A percentile compares a stretch with the other conserved stretches of the same genome.
phyloP scores from a whole-genome alignment of 2,113 vertebrate species.

The Pantherophis guttatus region DNA sequence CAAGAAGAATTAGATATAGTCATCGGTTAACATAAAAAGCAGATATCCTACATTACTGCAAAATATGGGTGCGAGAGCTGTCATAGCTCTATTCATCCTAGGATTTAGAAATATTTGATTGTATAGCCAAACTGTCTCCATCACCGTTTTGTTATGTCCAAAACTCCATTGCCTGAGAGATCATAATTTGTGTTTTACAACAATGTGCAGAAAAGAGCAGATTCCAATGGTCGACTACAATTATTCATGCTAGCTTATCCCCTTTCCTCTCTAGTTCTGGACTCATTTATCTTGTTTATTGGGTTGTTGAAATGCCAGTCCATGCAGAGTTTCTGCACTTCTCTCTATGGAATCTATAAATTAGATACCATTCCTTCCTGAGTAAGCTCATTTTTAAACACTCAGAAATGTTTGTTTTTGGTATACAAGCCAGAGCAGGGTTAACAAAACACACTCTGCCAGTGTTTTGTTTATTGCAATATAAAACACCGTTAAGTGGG shows the following conservation, averaged over 20 bases:
- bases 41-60: background rate
- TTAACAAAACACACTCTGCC: slow-evolving; percentile 49
- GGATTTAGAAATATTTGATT: background rate
- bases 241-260: slow-evolving; percentile 4
- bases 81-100: background rate
- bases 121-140: background rate
- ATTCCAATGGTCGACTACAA: background rate
- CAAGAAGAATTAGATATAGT: background rate
- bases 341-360: slow-evolving; percentile 4
- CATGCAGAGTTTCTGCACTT: slow-evolving; percentile 14
- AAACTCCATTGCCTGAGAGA: background rate
- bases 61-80: background rate
- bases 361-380: background rate
- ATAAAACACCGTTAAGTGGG: slow-evolving; percentile 47
- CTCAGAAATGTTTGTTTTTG: slow-evolving; percentile 4
- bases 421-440: slow-evolving; percentile 39
- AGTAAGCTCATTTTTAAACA: slow-evolving; percentile 14
- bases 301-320: background rate
- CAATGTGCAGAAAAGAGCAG: background rate
- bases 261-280: slow-evolving; percentile 8
- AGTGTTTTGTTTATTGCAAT: slow-evolving; percentile 44
- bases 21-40: background rate
- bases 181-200: background rate
- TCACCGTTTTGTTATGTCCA: background rate
- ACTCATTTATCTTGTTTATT: slow-evolving; percentile 14